Conservation (phyloP, 2,113 vertebrate genomes). For the Petaurus breviceps region DNA sequence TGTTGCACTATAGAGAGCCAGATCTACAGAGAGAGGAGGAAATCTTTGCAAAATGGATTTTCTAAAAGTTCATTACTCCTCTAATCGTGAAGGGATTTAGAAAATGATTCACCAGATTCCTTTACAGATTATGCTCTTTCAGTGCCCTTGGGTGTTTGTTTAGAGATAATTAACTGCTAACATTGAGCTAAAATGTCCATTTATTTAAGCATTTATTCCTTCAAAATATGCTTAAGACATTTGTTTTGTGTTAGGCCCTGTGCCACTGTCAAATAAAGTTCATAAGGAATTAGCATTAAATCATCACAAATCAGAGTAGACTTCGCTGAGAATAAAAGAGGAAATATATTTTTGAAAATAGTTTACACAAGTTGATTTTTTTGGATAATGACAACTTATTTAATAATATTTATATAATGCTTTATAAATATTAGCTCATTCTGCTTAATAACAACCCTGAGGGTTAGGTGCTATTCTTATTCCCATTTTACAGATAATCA, state of each 20-base stretch:
- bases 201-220: neutral
- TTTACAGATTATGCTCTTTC: neutral
- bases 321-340: neutral
- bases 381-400: neutral
- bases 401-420: neutral
- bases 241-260: neutral
- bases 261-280: neutral
- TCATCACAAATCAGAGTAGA: neutral
- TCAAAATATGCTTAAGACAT: neutral
- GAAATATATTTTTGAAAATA: neutral
- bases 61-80: neutral
- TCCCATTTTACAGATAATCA: neutral
- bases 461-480: neutral
- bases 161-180: neutral
- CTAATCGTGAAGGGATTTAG: neutral
- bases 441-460: neutral
- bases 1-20: neutral
- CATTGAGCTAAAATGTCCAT: neutral
- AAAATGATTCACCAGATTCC: neutral
- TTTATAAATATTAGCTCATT: neutral
- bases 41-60: neutral
- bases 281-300: neutral
- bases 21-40: neutral
- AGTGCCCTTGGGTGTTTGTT: neutral
- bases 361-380: neutral